Base-by-base conservation (phyloP, 2,113 vertebrate genomes). In the Catagonus wagneri region DNA sequence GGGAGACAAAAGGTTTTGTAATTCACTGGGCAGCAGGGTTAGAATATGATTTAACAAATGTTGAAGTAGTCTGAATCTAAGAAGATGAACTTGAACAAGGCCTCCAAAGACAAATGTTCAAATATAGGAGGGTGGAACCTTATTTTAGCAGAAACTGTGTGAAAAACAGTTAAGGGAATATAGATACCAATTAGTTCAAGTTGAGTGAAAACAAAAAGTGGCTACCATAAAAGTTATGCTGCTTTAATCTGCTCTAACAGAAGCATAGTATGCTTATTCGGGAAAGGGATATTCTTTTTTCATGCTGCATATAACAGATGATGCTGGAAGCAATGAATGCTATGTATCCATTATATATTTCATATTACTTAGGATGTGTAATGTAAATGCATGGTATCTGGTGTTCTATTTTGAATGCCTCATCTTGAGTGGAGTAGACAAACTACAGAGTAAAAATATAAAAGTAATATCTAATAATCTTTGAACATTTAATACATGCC, bases 41-140 rank as follows among this genome's bases (percentile, higher is more conserved):
- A 85, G 54, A 79, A 85, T 44, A 79, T 23, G 71, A 83, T 76
- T 85, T 75, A 85, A 90, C 61, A 85, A 54, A 85, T 79, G 54
- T 79, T 79, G 32, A 4, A 71, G 61, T 27, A 71, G 14, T 63
- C 61, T 85, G 27, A 79, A 66, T 72, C 29, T 83, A 94, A 50
- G 36, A 66, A 89, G 60, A 79, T 63, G 54, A 95, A 54, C 63
- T 27, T 69, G 8, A 68, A 69, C 19, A 54, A 12, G 69, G 9
- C 9, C 20, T 10, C 60, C 17, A 85, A 85, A 39, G 32, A 17
- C 3, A 54, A 75, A 75, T 75, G 17, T 8, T 34, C 81, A 66
- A 85, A 56, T 85, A 66, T 4, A 76, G 50, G 27, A 44, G 0
- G 13, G 14, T 44, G 20, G 60, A 66, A 32, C 56, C 29, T 63